Percentiles rank a stretch among this genome's conserved stretches.
Evolutionary conservation across 1,140 invertebrate genomes (phyloP).

Genomic region (Scaptomyza graminum): DNA sequence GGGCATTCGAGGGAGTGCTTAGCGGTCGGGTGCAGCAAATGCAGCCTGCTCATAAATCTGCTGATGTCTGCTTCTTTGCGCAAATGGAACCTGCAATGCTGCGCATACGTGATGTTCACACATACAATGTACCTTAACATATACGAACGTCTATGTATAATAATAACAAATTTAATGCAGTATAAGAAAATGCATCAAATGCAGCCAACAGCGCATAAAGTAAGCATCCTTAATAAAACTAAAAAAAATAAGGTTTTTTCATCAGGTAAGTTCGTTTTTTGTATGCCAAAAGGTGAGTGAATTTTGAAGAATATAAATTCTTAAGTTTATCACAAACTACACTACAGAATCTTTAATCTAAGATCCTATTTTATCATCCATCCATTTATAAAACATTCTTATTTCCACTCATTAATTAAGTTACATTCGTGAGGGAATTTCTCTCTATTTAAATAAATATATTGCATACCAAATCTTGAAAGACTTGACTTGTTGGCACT

Average conservation of each 20-base stretch:
- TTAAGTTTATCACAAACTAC: no score
- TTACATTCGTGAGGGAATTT: neutral
- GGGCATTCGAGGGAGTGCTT: no score
- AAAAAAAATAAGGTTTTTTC: no score
- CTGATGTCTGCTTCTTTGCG: constrained; percentile 29
- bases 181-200: constrained; percentile 3
- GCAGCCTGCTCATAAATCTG: constrained; percentile 44
- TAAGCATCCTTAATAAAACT: no score
- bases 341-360: no score
- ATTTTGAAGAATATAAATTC: no score
- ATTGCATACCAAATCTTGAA: no score
- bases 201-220: neutral
- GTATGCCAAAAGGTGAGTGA: no score
- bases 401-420: neutral
- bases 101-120: constrained; percentile 22
- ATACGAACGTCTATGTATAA: neutral
- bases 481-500: neutral
- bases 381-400: no score
- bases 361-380: no score
- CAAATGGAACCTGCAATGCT: constrained; percentile 37
- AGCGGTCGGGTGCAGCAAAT: constrained; percentile 10
- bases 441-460: neutral
- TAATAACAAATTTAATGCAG: neutral
- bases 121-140: neutral
- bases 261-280: no score